Evolutionary conservation across 1,140 invertebrate genomes (phyloP).

Genomic region (Pectinophora gossypiella): DNA sequence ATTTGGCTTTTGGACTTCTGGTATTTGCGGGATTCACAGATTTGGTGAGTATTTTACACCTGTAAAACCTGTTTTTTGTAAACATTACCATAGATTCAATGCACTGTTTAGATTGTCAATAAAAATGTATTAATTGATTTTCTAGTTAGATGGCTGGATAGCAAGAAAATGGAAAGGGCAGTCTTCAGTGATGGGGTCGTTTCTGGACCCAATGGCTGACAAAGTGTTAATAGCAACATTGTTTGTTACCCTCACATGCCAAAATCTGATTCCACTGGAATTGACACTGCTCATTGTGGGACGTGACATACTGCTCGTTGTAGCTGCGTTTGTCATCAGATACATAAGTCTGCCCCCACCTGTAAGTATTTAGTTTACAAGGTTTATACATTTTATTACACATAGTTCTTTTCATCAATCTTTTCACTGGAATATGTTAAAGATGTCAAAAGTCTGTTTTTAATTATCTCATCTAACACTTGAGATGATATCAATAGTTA

Average conservation of each 20-base stretch:
- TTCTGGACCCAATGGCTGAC: slow-evolving; percentile 98
- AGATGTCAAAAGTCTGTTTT: no score
- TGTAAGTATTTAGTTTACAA: slow-evolving; percentile 76
- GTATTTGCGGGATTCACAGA: slow-evolving; percentile 89
- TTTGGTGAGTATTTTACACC: slow-evolving; percentile 79
- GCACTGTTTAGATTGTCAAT: background rate
- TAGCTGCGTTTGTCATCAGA: slow-evolving; percentile 90
- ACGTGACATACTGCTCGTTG: slow-evolving; percentile 89
- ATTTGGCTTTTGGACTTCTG: slow-evolving; percentile 83
- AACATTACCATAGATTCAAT: no score
- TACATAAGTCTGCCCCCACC: slow-evolving; percentile 93
- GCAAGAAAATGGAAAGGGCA: slow-evolving; percentile 94
- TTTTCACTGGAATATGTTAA: no score
- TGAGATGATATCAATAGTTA: no score
- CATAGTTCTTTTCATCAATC: no score
- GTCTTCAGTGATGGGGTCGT: slow-evolving; percentile 93
- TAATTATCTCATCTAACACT: no score
- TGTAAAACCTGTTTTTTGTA: no score
- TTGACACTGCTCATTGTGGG: slow-evolving; percentile 90
- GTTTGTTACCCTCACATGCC: slow-evolving; percentile 90
- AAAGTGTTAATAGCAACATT: slow-evolving; percentile 94
- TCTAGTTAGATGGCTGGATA: slow-evolving; percentile 95
- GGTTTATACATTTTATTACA: no score
- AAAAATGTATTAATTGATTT: slow-evolving; percentile 17
- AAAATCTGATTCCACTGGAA: slow-evolving; percentile 88